A percentile compares a stretch with the other conserved stretches of the same genome.
Conservation (phyloP, 2,797 vertebrate species). For the Onychomys torridus region DNA sequence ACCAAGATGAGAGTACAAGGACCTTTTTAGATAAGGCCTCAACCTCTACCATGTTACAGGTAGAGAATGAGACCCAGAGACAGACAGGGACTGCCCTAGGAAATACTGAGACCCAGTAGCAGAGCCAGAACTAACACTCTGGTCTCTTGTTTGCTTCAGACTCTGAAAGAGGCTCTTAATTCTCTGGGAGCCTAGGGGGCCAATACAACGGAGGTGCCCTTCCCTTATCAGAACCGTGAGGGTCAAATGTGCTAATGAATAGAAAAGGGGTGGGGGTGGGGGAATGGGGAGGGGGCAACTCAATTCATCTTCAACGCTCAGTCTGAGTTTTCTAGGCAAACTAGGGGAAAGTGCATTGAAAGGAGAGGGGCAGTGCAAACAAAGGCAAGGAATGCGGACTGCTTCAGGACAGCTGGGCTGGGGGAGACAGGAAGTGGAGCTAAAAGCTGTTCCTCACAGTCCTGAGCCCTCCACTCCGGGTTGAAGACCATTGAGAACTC, state of each 20-base stretch:
- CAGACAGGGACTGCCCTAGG: background rate
- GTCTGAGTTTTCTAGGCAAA: constrained; percentile 1
- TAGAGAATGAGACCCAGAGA: constrained; percentile 5
- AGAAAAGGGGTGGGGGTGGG: background rate
- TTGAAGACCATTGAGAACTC: background rate
- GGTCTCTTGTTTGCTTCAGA: background rate
- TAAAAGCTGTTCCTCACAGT: background rate
- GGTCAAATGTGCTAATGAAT: background rate
- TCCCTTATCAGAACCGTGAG: background rate
- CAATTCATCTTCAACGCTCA: background rate
- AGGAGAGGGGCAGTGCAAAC: background rate
- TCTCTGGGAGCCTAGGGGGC: background rate
- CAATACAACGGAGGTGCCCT: background rate
- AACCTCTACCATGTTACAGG: background rate
- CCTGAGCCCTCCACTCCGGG: background rate
- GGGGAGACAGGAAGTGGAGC: background rate
- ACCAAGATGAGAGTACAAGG: constrained; percentile 21
- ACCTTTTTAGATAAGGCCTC: background rate
- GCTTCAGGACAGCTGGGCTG: background rate
- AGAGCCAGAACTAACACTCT: background rate
- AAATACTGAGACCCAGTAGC: background rate
- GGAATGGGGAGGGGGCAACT: background rate
- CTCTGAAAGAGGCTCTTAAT: background rate
- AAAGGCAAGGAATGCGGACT: background rate
- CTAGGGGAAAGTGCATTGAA: background rate